Evolutionary conservation across 1,140 invertebrate species (phyloP).

Genomic region (Drosophila ohnishii): DNA sequence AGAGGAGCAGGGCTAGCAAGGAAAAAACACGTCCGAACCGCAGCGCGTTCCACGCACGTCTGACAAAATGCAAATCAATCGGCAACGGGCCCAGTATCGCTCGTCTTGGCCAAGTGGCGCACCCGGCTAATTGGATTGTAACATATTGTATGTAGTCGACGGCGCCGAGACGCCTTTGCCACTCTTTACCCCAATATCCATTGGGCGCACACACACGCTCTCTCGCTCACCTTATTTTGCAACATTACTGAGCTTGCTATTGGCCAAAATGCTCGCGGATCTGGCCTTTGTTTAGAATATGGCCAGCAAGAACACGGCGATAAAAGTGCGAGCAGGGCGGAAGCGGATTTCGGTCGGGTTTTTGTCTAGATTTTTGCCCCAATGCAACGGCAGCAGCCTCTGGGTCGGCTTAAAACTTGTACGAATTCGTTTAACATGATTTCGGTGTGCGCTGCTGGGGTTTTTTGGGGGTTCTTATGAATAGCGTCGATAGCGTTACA

Average conservation of each 20-base stretch:
- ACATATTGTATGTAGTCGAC: slow-evolving; percentile 62
- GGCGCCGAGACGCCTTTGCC: slow-evolving; percentile 40
- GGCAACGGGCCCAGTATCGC: slow-evolving; percentile 28
- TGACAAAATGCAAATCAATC: slow-evolving; percentile 74
- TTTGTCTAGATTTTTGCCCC: slow-evolving; percentile 53
- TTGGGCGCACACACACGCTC: slow-evolving; percentile 35
- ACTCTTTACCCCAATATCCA: slow-evolving; percentile 25
- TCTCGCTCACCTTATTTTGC: slow-evolving; percentile 41
- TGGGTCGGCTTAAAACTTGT: slow-evolving; percentile 69
- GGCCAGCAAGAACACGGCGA: slow-evolving; percentile 50
- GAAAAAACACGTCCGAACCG: slow-evolving; percentile 76
- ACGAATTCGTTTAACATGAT: slow-evolving; percentile 70
- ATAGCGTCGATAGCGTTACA: slow-evolving; percentile 19
- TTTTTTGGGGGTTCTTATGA: slow-evolving; percentile 33
- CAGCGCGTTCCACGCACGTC: slow-evolving; percentile 74
- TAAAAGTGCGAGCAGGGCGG: slow-evolving; percentile 44
- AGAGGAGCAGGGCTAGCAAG: slow-evolving; percentile 16
- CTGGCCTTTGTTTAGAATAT: slow-evolving; percentile 70
- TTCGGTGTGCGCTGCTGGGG: slow-evolving; percentile 35
- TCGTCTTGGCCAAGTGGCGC: slow-evolving; percentile 39
- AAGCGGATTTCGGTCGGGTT: slow-evolving; percentile 44
- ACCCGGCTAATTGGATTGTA: slow-evolving; percentile 80
- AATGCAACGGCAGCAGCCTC: slow-evolving; percentile 46
- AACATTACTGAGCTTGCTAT: slow-evolving; percentile 58
- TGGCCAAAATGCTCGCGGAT: slow-evolving; percentile 41